A percentile compares a stretch with the other conserved stretches of the same genome.
phyloP scores from a whole-genome alignment of 2,888 invertebrate genomes.

The Lordiphosa fenestrarum region DNA sequence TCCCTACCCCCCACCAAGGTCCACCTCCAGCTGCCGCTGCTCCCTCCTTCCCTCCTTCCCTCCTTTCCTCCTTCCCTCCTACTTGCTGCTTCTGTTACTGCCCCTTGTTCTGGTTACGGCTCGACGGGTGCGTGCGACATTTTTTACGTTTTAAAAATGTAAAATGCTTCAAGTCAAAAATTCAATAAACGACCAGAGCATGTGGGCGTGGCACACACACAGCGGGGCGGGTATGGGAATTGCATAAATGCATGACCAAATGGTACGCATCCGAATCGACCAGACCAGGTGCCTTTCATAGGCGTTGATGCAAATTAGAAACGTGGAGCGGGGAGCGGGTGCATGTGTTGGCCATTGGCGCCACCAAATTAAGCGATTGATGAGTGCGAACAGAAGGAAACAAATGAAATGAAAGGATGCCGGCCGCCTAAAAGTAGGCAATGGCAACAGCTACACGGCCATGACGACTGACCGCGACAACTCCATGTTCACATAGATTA shows the following conservation, averaged over 20 bases:
- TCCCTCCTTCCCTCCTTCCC: too few species aligned
- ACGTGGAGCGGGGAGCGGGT: not conserved
- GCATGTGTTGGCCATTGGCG: not conserved
- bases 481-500: too few species aligned
- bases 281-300: too few species aligned
- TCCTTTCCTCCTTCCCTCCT: too few species aligned
- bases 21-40: constrained; percentile 10
- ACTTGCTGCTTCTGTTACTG: too few species aligned
- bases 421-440: constrained; percentile 6
- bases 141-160: constrained; percentile 61
- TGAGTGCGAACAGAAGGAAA: constrained; percentile 25
- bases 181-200: constrained; percentile 52
- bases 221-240: constrained; percentile 30
- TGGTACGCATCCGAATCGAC: too few species aligned
- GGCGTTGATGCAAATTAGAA: too few species aligned
- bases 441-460: too few species aligned
- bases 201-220: constrained; percentile 25
- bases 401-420: constrained; percentile 16
- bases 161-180: constrained; percentile 70
- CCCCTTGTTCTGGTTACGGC: too few species aligned
- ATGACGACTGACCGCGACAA: too few species aligned
- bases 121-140: constrained; percentile 16
- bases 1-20: constrained; percentile 20
- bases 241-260: constrained; percentile 64
- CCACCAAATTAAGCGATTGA: constrained; percentile 29